phyloP scores from a whole-genome alignment of 1,140 invertebrate genomes.

The Eurosta solidaginis region DNA sequence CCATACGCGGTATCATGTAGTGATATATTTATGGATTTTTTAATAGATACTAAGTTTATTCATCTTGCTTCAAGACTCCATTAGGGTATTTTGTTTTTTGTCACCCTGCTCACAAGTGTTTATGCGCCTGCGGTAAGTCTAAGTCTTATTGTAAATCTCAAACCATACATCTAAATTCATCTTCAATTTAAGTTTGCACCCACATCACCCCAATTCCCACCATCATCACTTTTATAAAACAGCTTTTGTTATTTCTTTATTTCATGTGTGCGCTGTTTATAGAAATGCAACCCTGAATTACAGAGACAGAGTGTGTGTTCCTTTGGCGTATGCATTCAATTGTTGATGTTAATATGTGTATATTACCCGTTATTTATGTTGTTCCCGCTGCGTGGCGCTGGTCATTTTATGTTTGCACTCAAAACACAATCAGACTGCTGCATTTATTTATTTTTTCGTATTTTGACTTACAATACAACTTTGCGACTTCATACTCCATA shows the following conservation, averaged over 20 bases:
- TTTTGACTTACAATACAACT: constrained; percentile 7
- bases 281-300: no score
- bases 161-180: not conserved
- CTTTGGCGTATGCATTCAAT: not conserved
- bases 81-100: not conserved
- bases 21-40: no score
- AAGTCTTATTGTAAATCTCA: not conserved
- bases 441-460: not conserved
- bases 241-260: not conserved
- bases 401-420: constrained; percentile 11
- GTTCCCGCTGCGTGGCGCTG: not conserved
- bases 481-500: no score
- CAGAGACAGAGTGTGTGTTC: not conserved
- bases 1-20: no score
- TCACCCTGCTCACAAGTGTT: not conserved
- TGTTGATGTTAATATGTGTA: constrained; percentile 5
- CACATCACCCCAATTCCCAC: not conserved
- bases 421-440: no score
- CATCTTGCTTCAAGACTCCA: no score
- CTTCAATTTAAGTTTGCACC: not conserved
- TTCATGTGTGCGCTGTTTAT: not conserved
- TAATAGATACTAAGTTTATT: no score
- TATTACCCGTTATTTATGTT: constrained; percentile 25
- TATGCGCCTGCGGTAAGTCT: not conserved
- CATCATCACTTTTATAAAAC: not conserved